These are phyloP conservation scores for Conomelus anceps DNA, from an alignment of 2,888 invertebrate species.

Conservation along the genomic window DNA sequence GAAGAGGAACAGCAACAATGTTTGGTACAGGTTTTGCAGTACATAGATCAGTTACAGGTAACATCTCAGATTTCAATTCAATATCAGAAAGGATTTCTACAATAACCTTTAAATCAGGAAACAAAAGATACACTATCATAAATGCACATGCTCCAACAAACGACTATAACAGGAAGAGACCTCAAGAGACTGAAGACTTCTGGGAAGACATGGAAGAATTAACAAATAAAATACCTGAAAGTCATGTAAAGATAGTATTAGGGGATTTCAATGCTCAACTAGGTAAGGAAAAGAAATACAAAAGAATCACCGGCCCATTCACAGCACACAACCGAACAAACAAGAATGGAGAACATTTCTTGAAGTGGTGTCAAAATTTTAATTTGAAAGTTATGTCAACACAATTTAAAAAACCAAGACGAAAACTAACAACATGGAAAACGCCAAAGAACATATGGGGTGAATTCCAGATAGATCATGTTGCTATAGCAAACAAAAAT, in stretches of 20 bases:
- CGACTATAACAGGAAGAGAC: slow-evolving; percentile 13
- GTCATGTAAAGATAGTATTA: neutral
- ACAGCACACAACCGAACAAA: neutral
- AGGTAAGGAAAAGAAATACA: slow-evolving; percentile 12
- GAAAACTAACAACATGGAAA: slow-evolving; percentile 16
- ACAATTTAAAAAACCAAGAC: neutral
- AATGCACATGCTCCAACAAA: slow-evolving; percentile 22
- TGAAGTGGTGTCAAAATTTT: neutral
- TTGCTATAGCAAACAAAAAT: slow-evolving; percentile 9
- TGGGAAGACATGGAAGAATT: slow-evolving; percentile 6
- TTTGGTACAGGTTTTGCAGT: slow-evolving; percentile 12
- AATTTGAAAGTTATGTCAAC: slow-evolving; percentile 6
- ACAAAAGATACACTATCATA: too few relatives aligned
- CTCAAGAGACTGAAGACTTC: neutral
- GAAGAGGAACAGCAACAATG: neutral
- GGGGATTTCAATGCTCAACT: slow-evolving; percentile 18
- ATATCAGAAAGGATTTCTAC: too few relatives aligned
- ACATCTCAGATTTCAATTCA: neutral
- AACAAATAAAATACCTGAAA: slow-evolving; percentile 11
- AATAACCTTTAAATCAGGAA: too few relatives aligned
- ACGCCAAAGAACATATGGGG: slow-evolving; percentile 9
- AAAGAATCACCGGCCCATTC: neutral
- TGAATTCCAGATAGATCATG: slow-evolving; percentile 22
- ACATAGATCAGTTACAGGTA: neutral
- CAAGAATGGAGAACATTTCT: neutral